Base-by-base conservation (phyloP, 2,113 vertebrate species). In the Brachyhypopomus gauderio region DNA sequence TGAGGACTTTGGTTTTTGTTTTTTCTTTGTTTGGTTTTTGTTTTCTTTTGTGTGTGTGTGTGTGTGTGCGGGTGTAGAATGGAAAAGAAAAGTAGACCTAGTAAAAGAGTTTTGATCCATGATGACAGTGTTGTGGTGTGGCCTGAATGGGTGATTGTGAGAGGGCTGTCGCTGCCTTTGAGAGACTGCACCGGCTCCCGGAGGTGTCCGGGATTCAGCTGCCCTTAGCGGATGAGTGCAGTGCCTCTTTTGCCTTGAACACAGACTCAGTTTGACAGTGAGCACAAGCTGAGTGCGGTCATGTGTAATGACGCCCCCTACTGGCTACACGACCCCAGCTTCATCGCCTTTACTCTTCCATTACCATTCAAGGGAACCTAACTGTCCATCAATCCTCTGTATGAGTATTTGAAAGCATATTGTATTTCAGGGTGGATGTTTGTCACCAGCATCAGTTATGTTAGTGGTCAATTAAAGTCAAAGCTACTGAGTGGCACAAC, bases 101-200 rank as follows among this genome's bases (percentile, higher is more conserved):
- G 72, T 80, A 92, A 84, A 87, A 85, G 84, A 89, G 89, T 93
- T 93, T 94, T 93, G 94, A 95, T 95, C 95, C 91, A 86, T 90
- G 91, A 91, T 93, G 93, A 91, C 90, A 84, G 91, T 93, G 93
- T 87, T 88, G 82, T 9, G 81, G 79, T 79, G 83, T 67, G 67
- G 75, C 63, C 52, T 79, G 76, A 78, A 38, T 56, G 66, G 87
- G 86, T 89, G 88, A 86, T 83, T 82, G 72, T 86, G 86, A 60
- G 72, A 64, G 59, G 34, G 66, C 71, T 84, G 75, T 83, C 66
- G 73, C 78, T 90, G 88, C 90, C 86, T 91, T 91, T 89, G 75
- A 74, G 66, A 69, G 52, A 73, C 16, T 80, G 81, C 59, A 45
- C 83, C 25, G 70, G 56, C 66, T 27, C 41, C 45, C 22, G 52